Percentiles rank a stretch among this genome's conserved stretches.
Conservation (phyloP, 2,888 invertebrate genomes). For the Minunthozetes semirufus region DNA sequence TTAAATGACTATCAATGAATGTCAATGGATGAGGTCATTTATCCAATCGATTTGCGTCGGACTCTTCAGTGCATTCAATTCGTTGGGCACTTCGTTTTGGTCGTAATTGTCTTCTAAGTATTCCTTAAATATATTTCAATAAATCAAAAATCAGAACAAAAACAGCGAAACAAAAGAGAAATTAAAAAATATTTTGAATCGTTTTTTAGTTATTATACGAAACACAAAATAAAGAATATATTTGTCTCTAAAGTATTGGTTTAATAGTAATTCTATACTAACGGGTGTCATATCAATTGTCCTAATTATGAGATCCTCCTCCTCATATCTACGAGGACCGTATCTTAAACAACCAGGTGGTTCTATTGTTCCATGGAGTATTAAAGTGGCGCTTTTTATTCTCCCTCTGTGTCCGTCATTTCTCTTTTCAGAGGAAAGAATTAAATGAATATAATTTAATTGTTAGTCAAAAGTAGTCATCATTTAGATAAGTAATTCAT, state of each 20-base stretch:
- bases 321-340: constrained; percentile 47
- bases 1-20: neutral
- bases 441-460: neutral
- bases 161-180: no score
- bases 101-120: constrained; percentile 32
- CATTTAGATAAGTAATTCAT: no score
- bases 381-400: constrained; percentile 57
- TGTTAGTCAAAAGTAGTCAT: neutral
- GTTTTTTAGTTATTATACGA: no score
- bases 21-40: neutral
- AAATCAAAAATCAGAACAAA: no score
- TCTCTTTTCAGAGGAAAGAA: neutral
- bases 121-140: constrained; percentile 13
- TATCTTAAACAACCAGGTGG: constrained; percentile 59
- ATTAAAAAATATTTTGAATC: no score
- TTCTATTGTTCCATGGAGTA: constrained; percentile 64
- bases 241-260: no score
- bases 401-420: constrained; percentile 53
- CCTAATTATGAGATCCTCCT: constrained; percentile 35
- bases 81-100: constrained; percentile 26
- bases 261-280: no score
- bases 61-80: constrained; percentile 7
- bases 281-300: constrained; percentile 36
- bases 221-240: no score
- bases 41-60: neutral